Evolutionary conservation across 2,113 vertebrate species (phyloP).

Genomic region (Gracilinanus agilis): DNA sequence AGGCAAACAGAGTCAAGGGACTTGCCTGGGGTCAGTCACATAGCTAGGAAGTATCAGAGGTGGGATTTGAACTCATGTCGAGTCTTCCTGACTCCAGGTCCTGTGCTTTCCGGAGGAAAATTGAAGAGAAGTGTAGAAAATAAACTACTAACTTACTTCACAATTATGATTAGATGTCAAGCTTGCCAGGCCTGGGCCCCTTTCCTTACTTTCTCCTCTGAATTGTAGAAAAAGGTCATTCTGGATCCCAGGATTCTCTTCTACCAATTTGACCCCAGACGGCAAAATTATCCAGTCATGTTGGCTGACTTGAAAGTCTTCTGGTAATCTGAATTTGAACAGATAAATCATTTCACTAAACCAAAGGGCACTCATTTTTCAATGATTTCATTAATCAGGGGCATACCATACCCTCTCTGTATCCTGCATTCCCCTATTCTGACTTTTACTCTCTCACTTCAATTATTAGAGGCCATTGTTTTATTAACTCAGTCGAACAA

Average conservation of each 20-base stretch:
- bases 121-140: not conserved
- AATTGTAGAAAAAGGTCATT: not conserved
- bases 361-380: conserved; percentile 20
- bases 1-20: not conserved
- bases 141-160: not conserved
- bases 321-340: not conserved
- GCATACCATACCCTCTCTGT: not conserved
- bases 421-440: not conserved
- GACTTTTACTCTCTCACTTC: conserved; percentile 10
- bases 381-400: conserved; percentile 19
- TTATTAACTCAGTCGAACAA: not conserved
- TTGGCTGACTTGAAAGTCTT: not conserved
- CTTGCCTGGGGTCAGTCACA: not conserved
- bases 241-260: not conserved
- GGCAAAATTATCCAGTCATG: not conserved
- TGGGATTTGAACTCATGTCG: not conserved
- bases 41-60: not conserved
- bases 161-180: not conserved
- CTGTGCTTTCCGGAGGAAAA: too few relatives aligned
- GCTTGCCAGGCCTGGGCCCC: not conserved
- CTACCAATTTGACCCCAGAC: not conserved
- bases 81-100: not conserved
- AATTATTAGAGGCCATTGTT: not conserved
- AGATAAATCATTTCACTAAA: not conserved
- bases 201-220: not conserved